Percentiles rank a stretch among this genome's conserved stretches.
Conservation (phyloP, 1,140 invertebrate species). For the Bombus soroeensis region DNA sequence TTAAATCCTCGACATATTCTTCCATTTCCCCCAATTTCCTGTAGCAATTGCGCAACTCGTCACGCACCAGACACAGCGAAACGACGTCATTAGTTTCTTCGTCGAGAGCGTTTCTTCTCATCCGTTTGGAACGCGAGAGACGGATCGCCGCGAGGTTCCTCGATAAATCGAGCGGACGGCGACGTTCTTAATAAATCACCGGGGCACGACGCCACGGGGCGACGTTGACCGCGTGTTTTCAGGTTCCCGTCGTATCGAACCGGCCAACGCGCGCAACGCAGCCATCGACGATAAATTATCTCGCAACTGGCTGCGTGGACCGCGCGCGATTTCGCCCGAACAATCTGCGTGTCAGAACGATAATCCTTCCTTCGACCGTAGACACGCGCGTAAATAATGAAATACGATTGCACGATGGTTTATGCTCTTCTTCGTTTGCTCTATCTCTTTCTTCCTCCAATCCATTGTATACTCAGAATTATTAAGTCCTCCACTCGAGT, state of each 20-base stretch:
- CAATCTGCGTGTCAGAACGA: slow-evolving; percentile 33
- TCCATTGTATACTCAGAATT: too few species aligned
- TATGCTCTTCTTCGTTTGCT: too few species aligned
- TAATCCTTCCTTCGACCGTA: slow-evolving; percentile 31
- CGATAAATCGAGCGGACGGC: slow-evolving; percentile 18
- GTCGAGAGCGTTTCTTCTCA: not conserved
- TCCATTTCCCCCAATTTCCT: not conserved
- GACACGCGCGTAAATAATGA: not conserved
- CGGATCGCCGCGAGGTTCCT: not conserved
- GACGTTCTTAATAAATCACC: slow-evolving; percentile 51
- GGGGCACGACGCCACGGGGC: not conserved
- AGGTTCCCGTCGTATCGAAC: not conserved
- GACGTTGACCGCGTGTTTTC: slow-evolving; percentile 12
- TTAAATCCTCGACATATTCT: not conserved
- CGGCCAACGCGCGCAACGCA: not conserved
- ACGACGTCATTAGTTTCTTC: not conserved
- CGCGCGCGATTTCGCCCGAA: not conserved
- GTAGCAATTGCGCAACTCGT: not conserved
- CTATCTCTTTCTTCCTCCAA: too few species aligned
- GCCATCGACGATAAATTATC: slow-evolving; percentile 39
- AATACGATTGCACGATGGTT: too few species aligned
- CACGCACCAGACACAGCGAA: not conserved
- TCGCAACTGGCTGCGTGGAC: not conserved
- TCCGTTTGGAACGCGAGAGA: not conserved
- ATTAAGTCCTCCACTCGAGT: too few species aligned